Evolutionary conservation across 2,113 vertebrate species (phyloP).

Genomic region (Capra hircus): DNA sequence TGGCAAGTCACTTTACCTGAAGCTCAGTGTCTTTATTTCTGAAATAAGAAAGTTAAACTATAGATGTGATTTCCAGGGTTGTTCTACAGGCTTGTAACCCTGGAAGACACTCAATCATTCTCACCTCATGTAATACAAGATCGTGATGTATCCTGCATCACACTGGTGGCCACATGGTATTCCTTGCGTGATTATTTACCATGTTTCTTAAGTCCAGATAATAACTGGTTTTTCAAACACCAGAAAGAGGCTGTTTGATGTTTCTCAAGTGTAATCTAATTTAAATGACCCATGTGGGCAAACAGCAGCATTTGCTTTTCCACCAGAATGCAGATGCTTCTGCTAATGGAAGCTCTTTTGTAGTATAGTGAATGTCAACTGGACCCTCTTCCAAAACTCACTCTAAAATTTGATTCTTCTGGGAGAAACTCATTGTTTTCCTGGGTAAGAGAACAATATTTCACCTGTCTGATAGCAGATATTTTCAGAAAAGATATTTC

Average conservation of each 20-base stretch:
- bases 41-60: not conserved
- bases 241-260: not conserved
- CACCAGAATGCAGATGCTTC: not conserved
- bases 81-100: not conserved
- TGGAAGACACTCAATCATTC: not conserved
- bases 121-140: not conserved
- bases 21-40: not conserved
- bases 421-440: not conserved
- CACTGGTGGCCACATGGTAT: not conserved
- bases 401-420: not conserved
- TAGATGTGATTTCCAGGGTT: not conserved
- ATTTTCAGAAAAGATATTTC: not conserved
- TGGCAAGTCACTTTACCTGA: not conserved
- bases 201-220: not conserved
- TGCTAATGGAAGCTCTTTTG: not conserved
- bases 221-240: not conserved
- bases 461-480: not conserved
- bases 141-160: not conserved
- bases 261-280: not conserved
- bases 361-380: not conserved
- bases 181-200: not conserved
- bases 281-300: not conserved
- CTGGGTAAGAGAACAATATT: not conserved
- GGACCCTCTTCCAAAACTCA: not conserved
- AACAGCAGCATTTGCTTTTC: not conserved